Percentiles rank a stretch among this genome's conserved stretches.
Conservation (phyloP, 2,113 vertebrate genomes). For the Dasyurus viverrinus region DNA sequence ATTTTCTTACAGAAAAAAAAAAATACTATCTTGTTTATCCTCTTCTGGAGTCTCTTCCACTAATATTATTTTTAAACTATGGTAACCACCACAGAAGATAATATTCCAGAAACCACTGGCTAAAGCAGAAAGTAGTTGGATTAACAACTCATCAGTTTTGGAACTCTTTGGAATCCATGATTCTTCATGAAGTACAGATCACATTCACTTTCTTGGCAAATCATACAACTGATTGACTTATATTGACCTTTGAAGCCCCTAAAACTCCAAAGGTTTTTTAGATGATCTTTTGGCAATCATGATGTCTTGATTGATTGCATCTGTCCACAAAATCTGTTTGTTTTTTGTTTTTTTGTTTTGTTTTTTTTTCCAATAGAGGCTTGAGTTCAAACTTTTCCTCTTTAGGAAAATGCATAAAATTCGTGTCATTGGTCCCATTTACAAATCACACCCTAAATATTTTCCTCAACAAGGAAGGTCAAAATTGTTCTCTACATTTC, state of each 20-base stretch:
- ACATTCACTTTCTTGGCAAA: neutral
- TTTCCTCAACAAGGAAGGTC: neutral
- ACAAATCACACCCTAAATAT: neutral
- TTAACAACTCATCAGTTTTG: neutral
- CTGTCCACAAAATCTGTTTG: neutral
- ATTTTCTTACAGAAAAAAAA: neutral
- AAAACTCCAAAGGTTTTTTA: neutral
- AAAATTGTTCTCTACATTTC: neutral
- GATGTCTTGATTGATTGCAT: neutral
- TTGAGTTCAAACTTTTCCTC: neutral
- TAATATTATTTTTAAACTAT: neutral
- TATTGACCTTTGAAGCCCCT: neutral
- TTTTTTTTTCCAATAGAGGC: neutral
- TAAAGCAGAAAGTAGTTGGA: neutral
- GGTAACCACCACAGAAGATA: neutral
- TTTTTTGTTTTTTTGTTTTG: no score
- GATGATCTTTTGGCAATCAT: neutral
- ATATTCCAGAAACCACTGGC: neutral
- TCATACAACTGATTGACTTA: neutral
- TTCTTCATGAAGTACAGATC: neutral
- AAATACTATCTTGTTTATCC: neutral
- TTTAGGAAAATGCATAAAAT: neutral
- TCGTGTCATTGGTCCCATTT: neutral
- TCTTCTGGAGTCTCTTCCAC: neutral
- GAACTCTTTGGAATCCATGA: neutral